Base-by-base conservation (phyloP, 2,797 vertebrate genomes). In the Darevskia nairensis region DNA sequence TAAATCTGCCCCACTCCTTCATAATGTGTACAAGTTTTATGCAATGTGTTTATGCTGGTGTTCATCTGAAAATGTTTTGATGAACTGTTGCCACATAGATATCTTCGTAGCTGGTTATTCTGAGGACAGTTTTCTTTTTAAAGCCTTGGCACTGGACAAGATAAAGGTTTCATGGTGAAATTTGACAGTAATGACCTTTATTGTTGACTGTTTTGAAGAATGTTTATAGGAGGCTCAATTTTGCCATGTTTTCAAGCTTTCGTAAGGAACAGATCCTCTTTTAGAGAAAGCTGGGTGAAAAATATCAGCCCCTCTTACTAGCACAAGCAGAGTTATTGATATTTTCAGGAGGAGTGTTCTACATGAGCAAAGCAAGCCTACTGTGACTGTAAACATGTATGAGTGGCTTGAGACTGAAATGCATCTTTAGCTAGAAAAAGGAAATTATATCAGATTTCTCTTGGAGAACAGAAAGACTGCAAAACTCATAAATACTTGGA, bases 181-280 rank as follows among this genome's bases (percentile, higher is more conserved):
- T 83, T 19, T 15, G 32, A 75, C 55, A 75, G 11, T n/a, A 27
- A 41, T 10, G 21, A 32, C 32, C 32, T 84, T 17, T 35, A 74
- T 35, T 74, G 32, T 35, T 84, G n/a, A 59, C 4, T 61, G 25
- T 44, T 74, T 72, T 55, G 82, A 74, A 74, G 21, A 74, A 9
- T 59, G 32, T 61, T 35, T 81, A 29, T 41, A 44, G 80, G 61
- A 64, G 13, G 35, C 23, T 82, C 39, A 10, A 6, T 25, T 68
- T 44, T 2, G 23, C 32, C 46, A 74, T 84, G 46, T 61, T 84
- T 84, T 84, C 61, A 84, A 72, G 71, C 82, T 84, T 75, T 72
- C 68, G 32, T 55, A 72, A 55, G 44, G 72, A 84, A 55, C 32
- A 81, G 46, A 27, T 35, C 32, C 50, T 75, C 50, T 39, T 74